These are phyloP conservation scores for Dynastes grantii DNA, from an alignment of 2,888 invertebrate species.

Conservation along the genomic window DNA sequence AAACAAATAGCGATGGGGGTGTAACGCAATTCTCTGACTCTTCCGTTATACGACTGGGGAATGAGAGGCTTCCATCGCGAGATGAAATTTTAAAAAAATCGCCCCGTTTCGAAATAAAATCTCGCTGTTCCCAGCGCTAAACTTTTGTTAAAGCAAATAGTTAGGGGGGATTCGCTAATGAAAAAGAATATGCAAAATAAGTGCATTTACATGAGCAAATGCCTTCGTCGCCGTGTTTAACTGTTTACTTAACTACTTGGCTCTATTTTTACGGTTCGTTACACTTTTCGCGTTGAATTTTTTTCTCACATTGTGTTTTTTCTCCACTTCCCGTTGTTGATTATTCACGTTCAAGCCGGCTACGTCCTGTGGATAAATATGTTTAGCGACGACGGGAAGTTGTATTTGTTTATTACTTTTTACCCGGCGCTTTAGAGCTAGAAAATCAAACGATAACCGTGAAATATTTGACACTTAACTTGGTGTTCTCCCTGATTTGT, in stretches of 20 bases:
- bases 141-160: conserved; percentile 58
- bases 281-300: conserved; percentile 41
- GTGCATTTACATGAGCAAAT: conserved; percentile 56
- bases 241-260: conserved; percentile 46
- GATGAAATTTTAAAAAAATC: conserved; percentile 34
- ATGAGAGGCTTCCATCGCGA: neutral
- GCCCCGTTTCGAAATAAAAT: conserved; percentile 30
- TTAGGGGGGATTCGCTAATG: conserved; percentile 57
- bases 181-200: conserved; percentile 61
- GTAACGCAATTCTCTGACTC: neutral
- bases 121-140: conserved; percentile 30
- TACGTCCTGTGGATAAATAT: neutral
- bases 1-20: conserved; percentile 36
- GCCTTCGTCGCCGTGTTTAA: conserved; percentile 40
- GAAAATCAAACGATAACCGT: too few species aligned
- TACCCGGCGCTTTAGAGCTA: too few species aligned
- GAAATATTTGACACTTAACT: too few species aligned
- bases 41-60: conserved; percentile 15
- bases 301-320: conserved; percentile 30
- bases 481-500: too few species aligned
- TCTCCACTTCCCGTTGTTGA: neutral
- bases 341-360: conserved; percentile 4
- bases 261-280: conserved; percentile 50
- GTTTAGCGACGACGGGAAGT: conserved; percentile 1
- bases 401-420: conserved; percentile 10